A percentile compares a stretch with the other conserved stretches of the same genome.
Evolutionary conservation across 2,888 invertebrate species (phyloP).

Genomic region (Stratiomys singularior): DNA sequence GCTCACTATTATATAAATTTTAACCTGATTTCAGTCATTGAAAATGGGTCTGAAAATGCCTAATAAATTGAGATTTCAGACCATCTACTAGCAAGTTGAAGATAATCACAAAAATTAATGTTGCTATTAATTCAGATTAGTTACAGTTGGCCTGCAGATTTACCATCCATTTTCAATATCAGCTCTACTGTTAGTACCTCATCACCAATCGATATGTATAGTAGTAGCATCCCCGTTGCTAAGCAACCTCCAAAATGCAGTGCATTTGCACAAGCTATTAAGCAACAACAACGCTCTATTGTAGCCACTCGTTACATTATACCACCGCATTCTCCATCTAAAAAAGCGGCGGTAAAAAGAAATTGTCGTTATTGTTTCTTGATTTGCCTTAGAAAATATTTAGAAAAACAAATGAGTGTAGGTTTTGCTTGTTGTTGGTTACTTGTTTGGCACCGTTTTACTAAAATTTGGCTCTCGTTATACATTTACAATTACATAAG

Average conservation of each 20-base stretch:
- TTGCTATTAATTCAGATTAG: slow-evolving; percentile 63
- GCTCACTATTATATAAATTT: too few species aligned
- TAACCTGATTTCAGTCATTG: too few species aligned
- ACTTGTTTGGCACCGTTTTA: too few species aligned
- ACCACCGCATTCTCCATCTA: slow-evolving; percentile 51
- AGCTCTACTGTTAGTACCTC: slow-evolving; percentile 45
- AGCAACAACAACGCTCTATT: slow-evolving; percentile 57
- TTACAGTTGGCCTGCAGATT: slow-evolving; percentile 68
- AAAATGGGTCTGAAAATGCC: too few species aligned
- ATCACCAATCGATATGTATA: slow-evolving; percentile 37
- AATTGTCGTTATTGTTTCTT: too few species aligned
- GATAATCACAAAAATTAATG: neutral
- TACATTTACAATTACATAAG: too few species aligned
- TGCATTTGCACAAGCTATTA: slow-evolving; percentile 56
- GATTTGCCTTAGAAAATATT: too few species aligned
- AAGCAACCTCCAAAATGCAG: slow-evolving; percentile 53
- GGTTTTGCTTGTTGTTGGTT: slow-evolving; percentile 13
- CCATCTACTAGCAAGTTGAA: too few species aligned
- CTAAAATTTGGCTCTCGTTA: too few species aligned
- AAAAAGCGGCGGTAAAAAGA: slow-evolving; percentile 55
- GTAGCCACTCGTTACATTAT: slow-evolving; percentile 57
- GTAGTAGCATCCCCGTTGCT: slow-evolving; percentile 42
- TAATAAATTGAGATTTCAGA: too few species aligned
- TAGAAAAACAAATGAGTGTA: slow-evolving; percentile 25
- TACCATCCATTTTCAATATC: slow-evolving; percentile 48